Conservation (phyloP, 2,113 vertebrate genomes). For the Thymallus thymallus region DNA sequence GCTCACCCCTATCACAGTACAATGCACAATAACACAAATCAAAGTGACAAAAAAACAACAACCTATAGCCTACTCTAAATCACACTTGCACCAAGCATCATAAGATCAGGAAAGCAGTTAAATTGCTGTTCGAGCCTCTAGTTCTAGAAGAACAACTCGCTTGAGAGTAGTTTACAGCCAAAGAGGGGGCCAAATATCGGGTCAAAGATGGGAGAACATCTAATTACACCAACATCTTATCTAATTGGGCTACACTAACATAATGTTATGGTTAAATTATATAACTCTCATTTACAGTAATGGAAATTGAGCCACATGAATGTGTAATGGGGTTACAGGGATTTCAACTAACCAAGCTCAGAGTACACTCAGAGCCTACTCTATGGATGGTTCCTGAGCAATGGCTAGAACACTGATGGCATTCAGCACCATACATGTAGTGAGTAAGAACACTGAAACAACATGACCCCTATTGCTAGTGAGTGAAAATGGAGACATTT, state of each 20-base stretch:
- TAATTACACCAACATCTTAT: slow-evolving; percentile 8
- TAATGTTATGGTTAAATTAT: not conserved
- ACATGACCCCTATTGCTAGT: slow-evolving; percentile 6
- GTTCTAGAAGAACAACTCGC: not conserved
- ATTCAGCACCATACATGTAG: slow-evolving; percentile 13
- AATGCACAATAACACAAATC: too few species aligned
- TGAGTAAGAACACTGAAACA: not conserved
- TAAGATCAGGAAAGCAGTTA: not conserved
- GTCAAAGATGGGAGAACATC: slow-evolving; percentile 2
- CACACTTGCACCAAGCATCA: not conserved
- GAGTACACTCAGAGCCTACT: slow-evolving; percentile 1
- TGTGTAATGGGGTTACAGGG: too few species aligned
- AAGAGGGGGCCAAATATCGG: not conserved
- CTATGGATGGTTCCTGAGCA: not conserved
- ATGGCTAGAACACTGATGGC: slow-evolving; percentile 12
- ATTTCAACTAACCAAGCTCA: slow-evolving; percentile 8
- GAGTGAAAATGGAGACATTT: too few species aligned
- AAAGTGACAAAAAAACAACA: too few species aligned
- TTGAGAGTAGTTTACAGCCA: not conserved
- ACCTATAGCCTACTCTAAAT: too few species aligned
- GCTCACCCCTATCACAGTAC: not conserved
- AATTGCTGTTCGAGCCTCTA: not conserved
- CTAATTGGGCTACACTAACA: not conserved
- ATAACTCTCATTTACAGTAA: not conserved
- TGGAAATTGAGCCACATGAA: not conserved